Evolutionary conservation across 1,140 invertebrate genomes (phyloP).

Genomic region (Diachasma alloeum): DNA sequence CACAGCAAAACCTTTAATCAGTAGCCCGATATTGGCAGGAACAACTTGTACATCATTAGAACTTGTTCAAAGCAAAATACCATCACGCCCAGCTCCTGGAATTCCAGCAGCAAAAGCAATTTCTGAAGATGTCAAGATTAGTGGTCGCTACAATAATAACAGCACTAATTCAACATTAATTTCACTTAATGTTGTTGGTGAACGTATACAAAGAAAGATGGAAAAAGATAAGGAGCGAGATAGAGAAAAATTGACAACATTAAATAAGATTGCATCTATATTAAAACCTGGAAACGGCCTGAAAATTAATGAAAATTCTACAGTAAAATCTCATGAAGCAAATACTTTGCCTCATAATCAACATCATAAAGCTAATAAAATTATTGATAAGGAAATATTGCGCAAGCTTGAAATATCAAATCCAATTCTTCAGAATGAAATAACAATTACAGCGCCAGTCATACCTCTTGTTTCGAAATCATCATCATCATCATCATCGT

Average conservation of each 20-base stretch:
- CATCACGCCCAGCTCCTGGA: constrained; percentile 63
- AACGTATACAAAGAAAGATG: constrained; percentile 37
- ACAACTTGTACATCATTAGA: constrained; percentile 82
- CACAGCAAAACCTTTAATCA: constrained; percentile 77
- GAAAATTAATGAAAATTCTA: constrained; percentile 47
- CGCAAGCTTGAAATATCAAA: constrained; percentile 82
- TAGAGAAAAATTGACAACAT: constrained; percentile 63
- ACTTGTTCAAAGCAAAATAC: constrained; percentile 69
- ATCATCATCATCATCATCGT: too few species aligned
- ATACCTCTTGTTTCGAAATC: constrained; percentile 58
- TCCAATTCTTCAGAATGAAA: constrained; percentile 77
- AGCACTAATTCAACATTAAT: constrained; percentile 35
- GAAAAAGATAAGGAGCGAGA: constrained; percentile 54
- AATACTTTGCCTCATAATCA: constrained; percentile 69
- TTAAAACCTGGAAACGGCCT: constrained; percentile 72
- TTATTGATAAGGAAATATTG: constrained; percentile 74
- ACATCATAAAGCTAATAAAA: constrained; percentile 70
- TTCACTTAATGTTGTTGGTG: constrained; percentile 24
- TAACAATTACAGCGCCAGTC: constrained; percentile 68
- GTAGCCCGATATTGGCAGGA: constrained; percentile 79
- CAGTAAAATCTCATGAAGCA: constrained; percentile 62
- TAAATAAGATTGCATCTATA: constrained; percentile 81
- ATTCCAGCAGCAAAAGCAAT: constrained; percentile 54
- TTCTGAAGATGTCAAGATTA: constrained; percentile 13
- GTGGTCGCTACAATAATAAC: constrained; percentile 4